phyloP scores from a whole-genome alignment of 2,888 invertebrate genomes.

The Trisateles emortualis region DNA sequence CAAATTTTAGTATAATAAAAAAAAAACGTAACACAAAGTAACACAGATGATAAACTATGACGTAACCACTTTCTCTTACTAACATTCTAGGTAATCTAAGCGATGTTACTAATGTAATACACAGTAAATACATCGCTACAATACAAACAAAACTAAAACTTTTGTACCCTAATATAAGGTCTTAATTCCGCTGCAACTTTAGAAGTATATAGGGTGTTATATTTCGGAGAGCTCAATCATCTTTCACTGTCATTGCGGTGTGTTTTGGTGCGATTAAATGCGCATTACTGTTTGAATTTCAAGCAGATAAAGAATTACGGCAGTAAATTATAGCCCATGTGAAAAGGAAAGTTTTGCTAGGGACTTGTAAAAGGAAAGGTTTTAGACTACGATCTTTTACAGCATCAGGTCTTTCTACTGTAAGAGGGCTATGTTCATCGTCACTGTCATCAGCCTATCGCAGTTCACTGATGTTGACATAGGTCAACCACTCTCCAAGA shows the following conservation, averaged over 20 bases:
- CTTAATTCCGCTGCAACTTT: constrained; percentile 20
- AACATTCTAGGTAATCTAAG: constrained; percentile 53
- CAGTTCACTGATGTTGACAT: too few species aligned
- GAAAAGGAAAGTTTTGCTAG: constrained; percentile 20
- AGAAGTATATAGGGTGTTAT: constrained; percentile 9
- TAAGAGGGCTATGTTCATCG: too few species aligned
- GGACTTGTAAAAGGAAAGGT: not conserved
- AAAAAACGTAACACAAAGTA: constrained; percentile 27
- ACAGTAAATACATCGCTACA: not conserved
- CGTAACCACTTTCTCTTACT: constrained; percentile 56
- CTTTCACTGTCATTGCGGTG: constrained; percentile 24
- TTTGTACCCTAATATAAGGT: constrained; percentile 18
- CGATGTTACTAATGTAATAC: constrained; percentile 26
- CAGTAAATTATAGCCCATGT: constrained; percentile 5
- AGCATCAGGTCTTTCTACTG: too few species aligned
- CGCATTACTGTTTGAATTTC: constrained; percentile 20
- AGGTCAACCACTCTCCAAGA: too few species aligned
- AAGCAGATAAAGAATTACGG: constrained; percentile 21
- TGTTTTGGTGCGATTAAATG: constrained; percentile 29
- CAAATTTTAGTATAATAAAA: constrained; percentile 24
- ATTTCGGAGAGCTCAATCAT: constrained; percentile 30
- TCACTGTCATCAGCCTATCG: too few species aligned
- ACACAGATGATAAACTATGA: constrained; percentile 34
- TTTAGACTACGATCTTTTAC: not conserved
- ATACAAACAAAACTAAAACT: constrained; percentile 13